These are phyloP conservation scores for Diarsia dahlii DNA, from an alignment of 2,888 invertebrate genomes.

Conservation along the genomic window DNA sequence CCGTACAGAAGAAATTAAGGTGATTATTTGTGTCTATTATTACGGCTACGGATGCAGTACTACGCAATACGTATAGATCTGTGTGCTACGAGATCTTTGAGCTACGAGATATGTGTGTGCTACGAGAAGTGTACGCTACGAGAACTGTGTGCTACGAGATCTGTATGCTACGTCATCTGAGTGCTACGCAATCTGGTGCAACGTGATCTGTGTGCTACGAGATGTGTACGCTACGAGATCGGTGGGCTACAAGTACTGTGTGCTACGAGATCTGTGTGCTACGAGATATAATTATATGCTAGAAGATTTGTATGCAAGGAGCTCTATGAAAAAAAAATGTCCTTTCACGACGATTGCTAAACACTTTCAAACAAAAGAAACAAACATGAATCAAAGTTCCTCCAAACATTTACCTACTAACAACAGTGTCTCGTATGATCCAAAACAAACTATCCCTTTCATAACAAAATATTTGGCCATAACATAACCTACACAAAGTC, in stretches of 20 bases:
- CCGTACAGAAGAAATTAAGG: not conserved
- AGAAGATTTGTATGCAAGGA: not conserved
- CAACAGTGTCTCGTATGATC: not conserved
- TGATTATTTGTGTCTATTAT: not conserved
- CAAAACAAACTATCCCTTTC: slow-evolving; percentile 27
- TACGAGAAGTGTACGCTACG: not conserved
- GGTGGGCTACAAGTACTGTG: not conserved
- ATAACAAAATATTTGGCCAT: slow-evolving; percentile 36
- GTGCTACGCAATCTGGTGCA: not conserved
- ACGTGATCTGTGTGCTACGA: not conserved
- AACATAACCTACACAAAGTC: slow-evolving; percentile 42
- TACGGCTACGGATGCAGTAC: not conserved
- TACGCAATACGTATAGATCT: not conserved
- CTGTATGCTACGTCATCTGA: not conserved
- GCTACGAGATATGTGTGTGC: not conserved
- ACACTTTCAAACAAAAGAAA: not conserved
- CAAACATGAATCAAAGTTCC: not conserved
- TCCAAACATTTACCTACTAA: not conserved
- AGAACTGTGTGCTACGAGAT: not conserved
- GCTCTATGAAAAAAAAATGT: not conserved
- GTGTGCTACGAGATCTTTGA: no score
- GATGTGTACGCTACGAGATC: no score
- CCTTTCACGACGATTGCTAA: not conserved
- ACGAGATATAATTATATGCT: not conserved
- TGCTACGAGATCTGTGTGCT: not conserved